These are phyloP conservation scores for Sanderia malayensis DNA, from an alignment of 30 jellyfish, hydroid and myxozoan genomes.

Conservation along the genomic window DNA sequence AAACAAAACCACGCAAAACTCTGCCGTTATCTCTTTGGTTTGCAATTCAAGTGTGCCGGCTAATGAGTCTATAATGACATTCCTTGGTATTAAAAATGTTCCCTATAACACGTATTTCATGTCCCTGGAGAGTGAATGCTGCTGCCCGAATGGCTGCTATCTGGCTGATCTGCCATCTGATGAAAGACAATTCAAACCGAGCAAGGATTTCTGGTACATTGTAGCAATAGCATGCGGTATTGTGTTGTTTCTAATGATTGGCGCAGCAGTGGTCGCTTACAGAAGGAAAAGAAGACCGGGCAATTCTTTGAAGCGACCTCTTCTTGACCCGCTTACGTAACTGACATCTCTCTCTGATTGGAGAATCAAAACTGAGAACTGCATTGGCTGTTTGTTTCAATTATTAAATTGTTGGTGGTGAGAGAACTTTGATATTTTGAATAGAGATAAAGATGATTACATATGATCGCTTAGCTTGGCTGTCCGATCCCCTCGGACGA, in stretches of 20 bases:
- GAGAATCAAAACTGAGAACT: too few species aligned
- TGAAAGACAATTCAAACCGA: neutral
- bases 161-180: conserved; percentile 14
- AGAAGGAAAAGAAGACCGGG: neutral
- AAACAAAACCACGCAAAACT: neutral
- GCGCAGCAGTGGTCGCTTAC: neutral
- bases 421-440: too few species aligned
- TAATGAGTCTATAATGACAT: conserved; percentile 31
- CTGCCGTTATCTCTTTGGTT: conserved; percentile 40
- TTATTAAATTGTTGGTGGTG: too few species aligned
- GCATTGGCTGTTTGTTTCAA: too few species aligned
- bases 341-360: too few species aligned
- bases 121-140: conserved; percentile 43
- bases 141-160: conserved; percentile 56
- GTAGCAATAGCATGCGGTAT: conserved; percentile 28
- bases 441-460: too few species aligned
- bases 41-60: conserved; percentile 38
- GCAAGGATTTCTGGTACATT: conserved; percentile 34
- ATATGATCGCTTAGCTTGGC: too few species aligned
- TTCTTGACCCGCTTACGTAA: neutral
- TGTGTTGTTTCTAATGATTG: neutral
- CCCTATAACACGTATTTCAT: conserved; percentile 24
- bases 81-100: conserved; percentile 13
- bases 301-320: neutral
- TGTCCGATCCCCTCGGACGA: too few species aligned